Evolutionary conservation across 2,113 vertebrate genomes (phyloP).

Genomic region (Microcebus murinus): DNA sequence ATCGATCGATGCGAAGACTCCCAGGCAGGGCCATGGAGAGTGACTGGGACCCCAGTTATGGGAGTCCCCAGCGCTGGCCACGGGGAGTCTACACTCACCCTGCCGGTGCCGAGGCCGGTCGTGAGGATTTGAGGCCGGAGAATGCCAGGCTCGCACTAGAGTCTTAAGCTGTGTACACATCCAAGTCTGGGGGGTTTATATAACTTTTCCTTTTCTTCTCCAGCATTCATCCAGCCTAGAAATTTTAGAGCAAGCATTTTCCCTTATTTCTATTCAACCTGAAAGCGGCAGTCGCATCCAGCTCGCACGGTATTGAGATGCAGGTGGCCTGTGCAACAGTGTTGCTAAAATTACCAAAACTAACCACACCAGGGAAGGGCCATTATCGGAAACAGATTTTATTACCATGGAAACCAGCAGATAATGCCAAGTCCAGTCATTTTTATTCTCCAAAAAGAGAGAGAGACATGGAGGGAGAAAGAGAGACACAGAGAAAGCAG

Average conservation of each 20-base stretch:
- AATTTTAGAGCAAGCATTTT: constrained; percentile 67
- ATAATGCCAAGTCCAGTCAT: constrained; percentile 80
- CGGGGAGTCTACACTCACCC: not conserved
- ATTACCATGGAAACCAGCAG: constrained; percentile 86
- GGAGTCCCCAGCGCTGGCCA: not conserved
- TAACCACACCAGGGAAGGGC: constrained; percentile 80
- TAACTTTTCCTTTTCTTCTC: constrained; percentile 50
- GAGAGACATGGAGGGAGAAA: constrained; percentile 50
- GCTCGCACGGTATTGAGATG: constrained; percentile 71
- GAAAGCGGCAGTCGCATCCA: constrained; percentile 62
- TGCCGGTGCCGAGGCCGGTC: rapidly evolving
- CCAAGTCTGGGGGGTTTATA: not conserved
- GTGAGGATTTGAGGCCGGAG: not conserved
- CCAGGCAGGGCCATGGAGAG: not conserved
- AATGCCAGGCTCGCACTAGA: not conserved
- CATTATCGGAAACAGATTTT: constrained; percentile 85
- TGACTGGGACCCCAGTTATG: rapidly evolving
- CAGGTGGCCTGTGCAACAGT: constrained; percentile 79
- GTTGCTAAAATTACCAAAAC: constrained; percentile 85
- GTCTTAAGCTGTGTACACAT: not conserved
- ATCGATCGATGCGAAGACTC: not conserved
- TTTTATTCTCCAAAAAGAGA: constrained; percentile 52
- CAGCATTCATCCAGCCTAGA: constrained; percentile 44
- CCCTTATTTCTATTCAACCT: constrained; percentile 76
- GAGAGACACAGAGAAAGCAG: constrained; percentile 17